Evolutionary conservation across 92 coral and sea anemone species (phyloP), one percentile per base, ranked within the genome.

Genomic region (Epizoanthus illoricatus): DNA sequence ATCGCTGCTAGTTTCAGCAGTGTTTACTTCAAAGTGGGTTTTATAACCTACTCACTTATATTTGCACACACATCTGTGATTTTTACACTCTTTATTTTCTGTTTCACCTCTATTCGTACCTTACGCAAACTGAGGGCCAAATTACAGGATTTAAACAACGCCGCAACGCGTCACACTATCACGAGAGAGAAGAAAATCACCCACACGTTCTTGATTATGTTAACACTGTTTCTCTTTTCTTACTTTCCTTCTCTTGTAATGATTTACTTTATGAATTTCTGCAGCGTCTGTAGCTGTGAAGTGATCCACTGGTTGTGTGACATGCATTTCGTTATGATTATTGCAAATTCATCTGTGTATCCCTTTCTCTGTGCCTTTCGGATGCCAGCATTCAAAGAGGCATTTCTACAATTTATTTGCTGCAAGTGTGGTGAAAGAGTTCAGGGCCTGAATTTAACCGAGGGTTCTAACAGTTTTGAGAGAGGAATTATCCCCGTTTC

Each of bases 281-380:
- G 88, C 78, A 82, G 66, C 45, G 62, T 81, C 39, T 85, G 88
- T 75, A 66, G 76, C 21, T 85, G 88, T 69, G 43, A 40, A 24
- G 55, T 71, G 57, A 75, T 85, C 21, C 88, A 85, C 23, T 65
- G 84, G 88, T 57, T 85, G 49, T 84, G 88, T 39, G 88, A 85
- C 65, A 67, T 85, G 75, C 88, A 85, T 18, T 85, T 85, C 78
- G 76, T 85, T n/a, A 65, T 75, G 62, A 60, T 85, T 5, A 85
- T 85, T 75, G 88, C 88, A 7, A 85, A 85, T 55, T 85, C 88
- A 47, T 75, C 78, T 75, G 84, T 85, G 57, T 56, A 85, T 68
- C 80, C 80, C 57, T 85, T 85, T 69, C 69, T 81, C 18, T 85
- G 74, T 59, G 88, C 88, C 69, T 85, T 85, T 65, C 88, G 84